phyloP scores from a whole-genome alignment of 2,888 invertebrate genomes.

The Dicycla oo region DNA sequence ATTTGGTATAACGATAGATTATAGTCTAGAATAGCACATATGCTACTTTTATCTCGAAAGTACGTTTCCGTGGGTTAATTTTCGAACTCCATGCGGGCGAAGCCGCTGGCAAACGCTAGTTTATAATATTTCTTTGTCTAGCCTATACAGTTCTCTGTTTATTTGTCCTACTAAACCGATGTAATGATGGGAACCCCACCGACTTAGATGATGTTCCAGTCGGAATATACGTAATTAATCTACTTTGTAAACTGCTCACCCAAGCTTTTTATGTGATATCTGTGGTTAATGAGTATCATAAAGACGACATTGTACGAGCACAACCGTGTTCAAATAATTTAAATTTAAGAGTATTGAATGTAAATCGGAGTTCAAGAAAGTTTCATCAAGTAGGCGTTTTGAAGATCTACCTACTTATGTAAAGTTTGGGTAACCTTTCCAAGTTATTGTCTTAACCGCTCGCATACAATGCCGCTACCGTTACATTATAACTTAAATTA shows the following conservation, averaged over 20 bases:
- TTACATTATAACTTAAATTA: constrained; percentile 27
- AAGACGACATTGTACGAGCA: constrained; percentile 46
- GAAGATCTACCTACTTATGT: constrained; percentile 29
- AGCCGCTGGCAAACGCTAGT: too few species aligned
- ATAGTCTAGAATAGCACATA: too few species aligned
- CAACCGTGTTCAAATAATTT: constrained; percentile 37
- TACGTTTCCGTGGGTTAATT: too few species aligned
- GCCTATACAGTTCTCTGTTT: constrained; percentile 15
- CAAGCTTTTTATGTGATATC: constrained; percentile 49
- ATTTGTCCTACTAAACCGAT: constrained; percentile 40
- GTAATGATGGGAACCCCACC: constrained; percentile 60
- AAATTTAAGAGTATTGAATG: constrained; percentile 37
- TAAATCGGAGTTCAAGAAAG: constrained; percentile 46
- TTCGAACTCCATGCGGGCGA: too few species aligned
- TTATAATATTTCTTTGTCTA: constrained; percentile 26
- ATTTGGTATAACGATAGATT: too few species aligned
- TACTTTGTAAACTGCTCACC: constrained; percentile 54
- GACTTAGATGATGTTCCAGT: constrained; percentile 56
- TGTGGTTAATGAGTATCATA: constrained; percentile 55
- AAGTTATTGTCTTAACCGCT: constrained; percentile 43
- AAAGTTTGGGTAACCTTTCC: constrained; percentile 56
- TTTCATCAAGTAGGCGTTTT: constrained; percentile 48
- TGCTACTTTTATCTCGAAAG: too few species aligned
- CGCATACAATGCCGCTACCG: constrained; percentile 15
- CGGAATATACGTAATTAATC: constrained; percentile 59